Evolutionary conservation across 2,797 vertebrate genomes (phyloP).

Genomic region (Acridotheres tristis): DNA sequence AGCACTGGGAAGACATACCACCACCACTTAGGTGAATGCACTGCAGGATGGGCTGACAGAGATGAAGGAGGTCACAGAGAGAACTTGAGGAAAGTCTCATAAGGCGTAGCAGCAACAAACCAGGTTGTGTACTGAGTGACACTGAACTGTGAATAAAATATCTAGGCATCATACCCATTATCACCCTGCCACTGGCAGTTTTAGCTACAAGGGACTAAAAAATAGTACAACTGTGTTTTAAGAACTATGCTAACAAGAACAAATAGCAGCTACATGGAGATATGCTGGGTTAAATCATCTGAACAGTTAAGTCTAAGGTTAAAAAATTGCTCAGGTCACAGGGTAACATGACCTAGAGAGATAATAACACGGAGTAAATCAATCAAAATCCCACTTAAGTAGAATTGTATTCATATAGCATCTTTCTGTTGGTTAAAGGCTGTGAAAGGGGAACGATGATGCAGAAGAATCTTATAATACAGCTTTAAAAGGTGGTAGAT

Average conservation of each 20-base stretch:
- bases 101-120: not conserved
- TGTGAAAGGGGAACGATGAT: not conserved
- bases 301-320: not conserved
- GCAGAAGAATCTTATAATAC: not conserved
- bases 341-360: not conserved
- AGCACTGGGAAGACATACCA: not conserved
- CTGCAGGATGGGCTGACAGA: not conserved
- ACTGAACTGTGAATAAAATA: not conserved
- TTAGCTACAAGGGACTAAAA: not conserved
- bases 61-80: not conserved
- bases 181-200: not conserved
- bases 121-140: not conserved
- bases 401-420: not conserved
- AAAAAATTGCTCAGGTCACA: not conserved
- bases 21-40: not conserved
- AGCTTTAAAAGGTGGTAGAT: not conserved
- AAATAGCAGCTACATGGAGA: not conserved
- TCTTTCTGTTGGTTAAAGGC: not conserved
- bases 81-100: not conserved
- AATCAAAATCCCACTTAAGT: not conserved
- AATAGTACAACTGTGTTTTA: not conserved
- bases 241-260: not conserved
- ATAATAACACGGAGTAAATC: not conserved
- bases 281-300: not conserved
- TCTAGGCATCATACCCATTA: not conserved